Evolutionary conservation across 2,888 invertebrate species (phyloP), one percentile per base, ranked within the genome.

Genomic region (Papilio elwesi): DNA sequence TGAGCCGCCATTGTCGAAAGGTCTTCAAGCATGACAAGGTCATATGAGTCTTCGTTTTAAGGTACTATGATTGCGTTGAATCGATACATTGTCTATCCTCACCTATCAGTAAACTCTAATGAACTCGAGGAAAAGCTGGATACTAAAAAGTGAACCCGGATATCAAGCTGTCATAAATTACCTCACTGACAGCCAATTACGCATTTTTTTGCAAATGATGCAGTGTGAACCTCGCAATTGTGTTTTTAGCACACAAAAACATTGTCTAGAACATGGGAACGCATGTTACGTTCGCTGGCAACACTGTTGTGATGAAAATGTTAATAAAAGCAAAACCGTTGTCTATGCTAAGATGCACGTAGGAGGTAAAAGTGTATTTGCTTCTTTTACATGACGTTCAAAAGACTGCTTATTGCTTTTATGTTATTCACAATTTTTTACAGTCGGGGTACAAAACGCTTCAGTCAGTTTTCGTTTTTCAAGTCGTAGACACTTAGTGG

Each of bases 271-370:
- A 51, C 49, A 59, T 59, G 66, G 66, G 66, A 71, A 53, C 47
- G 52, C 43, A 52, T 15, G 52, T 57, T 38, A 38, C 59, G 47
- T 16, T 52, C 10, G 49, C 48, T 47, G 55, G 8, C 69, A 43
- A 62, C 43, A 43, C 38, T 43, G 64, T 57, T 65, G 65, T 65
- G 65, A 47, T 65, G 64, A 15, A 53, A 65, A 70, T 16, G 55
- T 15, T 36, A 38, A 65, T 11, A 55, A 70, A 70, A 65, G 49
- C 26, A 65, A 65, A 70, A 70, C 65, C 16, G 51, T 52, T 26
- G 64, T 38, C 38, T 38, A 43, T 11, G 49, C 15, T 5, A 43
- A 36, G 6, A 47, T 12, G 36, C 59, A 51, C 43, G 12, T 13
- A 62, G 12, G 53, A 13, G 36, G 53, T 26, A 63, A 36, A 70